Percentiles rank a stretch among this genome's conserved stretches.
Conservation (phyloP, 2,797 vertebrate genomes). For the Hippopotamyrus pictus region DNA sequence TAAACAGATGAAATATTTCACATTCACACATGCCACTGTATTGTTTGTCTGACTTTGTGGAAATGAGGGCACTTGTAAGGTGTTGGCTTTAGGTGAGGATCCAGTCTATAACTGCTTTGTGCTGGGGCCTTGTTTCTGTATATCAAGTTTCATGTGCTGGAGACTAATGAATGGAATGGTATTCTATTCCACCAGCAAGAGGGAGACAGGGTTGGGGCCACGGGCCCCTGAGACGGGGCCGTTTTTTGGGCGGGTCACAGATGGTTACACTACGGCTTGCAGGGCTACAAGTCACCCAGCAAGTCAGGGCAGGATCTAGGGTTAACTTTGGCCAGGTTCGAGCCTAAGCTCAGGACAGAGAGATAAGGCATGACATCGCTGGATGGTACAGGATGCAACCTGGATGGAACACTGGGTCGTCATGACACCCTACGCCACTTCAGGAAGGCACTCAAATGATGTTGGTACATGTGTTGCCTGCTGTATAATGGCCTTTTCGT, state of each 20-base stretch:
- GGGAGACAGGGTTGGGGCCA: background rate
- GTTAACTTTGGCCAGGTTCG: background rate
- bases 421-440: background rate
- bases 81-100: background rate
- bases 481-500: background rate
- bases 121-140: background rate
- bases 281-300: background rate
- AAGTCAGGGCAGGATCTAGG: background rate
- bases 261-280: background rate
- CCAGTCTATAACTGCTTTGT: constrained; percentile 1
- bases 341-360: background rate
- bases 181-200: background rate
- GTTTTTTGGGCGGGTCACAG: background rate
- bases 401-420: background rate
- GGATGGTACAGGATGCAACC: background rate
- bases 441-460: background rate
- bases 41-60: constrained; percentile 19
- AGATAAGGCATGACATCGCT: background rate
- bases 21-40: background rate
- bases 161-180: constrained; percentile 6
- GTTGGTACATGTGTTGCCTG: background rate
- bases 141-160: constrained; percentile 14
- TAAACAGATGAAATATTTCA: background rate
- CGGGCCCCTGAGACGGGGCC: background rate
- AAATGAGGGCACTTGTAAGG: constrained; percentile 22